phyloP scores from a whole-genome alignment of 2,113 vertebrate genomes.

The Leptodactylus fuscus region DNA sequence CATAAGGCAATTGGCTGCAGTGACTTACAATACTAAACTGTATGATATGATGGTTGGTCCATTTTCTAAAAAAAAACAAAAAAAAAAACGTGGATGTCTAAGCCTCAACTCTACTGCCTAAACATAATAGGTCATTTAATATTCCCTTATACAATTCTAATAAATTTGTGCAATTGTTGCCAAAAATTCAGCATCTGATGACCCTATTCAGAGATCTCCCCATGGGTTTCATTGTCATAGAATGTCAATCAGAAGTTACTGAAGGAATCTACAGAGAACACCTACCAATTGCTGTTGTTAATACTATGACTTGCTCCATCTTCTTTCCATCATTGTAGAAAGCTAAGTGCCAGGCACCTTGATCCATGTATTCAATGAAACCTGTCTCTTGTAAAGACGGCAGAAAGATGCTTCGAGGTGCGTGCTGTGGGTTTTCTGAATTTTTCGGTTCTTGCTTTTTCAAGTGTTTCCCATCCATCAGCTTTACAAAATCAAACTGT shows the following conservation, averaged over 20 bases:
- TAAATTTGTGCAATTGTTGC: not conserved
- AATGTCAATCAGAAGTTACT: too few relatives aligned
- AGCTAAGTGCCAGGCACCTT: slow-evolving; percentile 93
- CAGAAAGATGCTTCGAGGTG: slow-evolving; percentile 87
- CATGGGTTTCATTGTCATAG: too few relatives aligned
- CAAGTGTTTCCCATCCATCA: slow-evolving; percentile 94
- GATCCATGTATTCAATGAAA: slow-evolving; percentile 98
- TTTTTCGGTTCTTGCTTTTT: slow-evolving; percentile 84
- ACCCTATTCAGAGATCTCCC: too few relatives aligned
- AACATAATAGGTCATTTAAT: too few relatives aligned
- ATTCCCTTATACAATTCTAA: too few relatives aligned
- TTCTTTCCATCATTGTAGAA: slow-evolving; percentile 97
- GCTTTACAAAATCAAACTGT: slow-evolving; percentile 97
- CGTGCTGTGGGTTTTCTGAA: slow-evolving; percentile 79
- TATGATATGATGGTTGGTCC: too few relatives aligned
- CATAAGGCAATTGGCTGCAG: too few relatives aligned
- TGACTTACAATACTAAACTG: too few relatives aligned
- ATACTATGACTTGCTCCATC: slow-evolving; percentile 90
- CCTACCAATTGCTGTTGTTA: slow-evolving; percentile 93
- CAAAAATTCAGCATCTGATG: not conserved
- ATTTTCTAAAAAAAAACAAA: too few relatives aligned
- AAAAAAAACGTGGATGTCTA: too few relatives aligned
- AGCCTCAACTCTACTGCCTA: too few relatives aligned
- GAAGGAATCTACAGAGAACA: not conserved
- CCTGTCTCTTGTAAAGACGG: slow-evolving; percentile 91